Base-by-base conservation (phyloP, 2,113 vertebrate species). In the Turnix velox region DNA sequence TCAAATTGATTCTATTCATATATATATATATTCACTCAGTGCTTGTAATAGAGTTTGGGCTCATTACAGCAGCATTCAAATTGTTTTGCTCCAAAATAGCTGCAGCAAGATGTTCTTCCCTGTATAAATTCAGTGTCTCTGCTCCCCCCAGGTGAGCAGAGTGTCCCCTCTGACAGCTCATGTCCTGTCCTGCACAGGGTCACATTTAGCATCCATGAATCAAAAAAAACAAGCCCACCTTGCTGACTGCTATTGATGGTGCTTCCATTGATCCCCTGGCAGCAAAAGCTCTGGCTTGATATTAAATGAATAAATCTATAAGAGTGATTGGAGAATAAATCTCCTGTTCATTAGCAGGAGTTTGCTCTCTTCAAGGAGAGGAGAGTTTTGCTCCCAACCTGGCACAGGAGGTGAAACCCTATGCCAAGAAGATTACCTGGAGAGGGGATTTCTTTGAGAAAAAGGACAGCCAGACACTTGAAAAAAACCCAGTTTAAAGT, bases 1-100 rank as follows among this genome's bases (percentile, higher is more conserved):
- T 40, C 81, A 91, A 88, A 90, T 52, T 31, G 84, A 81, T 84
- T 87, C 88, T 28, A 31, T 75, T 73, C 92, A 87, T 61, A 84
- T 27, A 84, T 42, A 84, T 12, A 61, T 88, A 11, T 69, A 83
- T 89, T 43, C 71, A 82, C 92, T 61, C 72, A 62, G 43, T 87
- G 81, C 48, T 78, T 51, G 75, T 90, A 65, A 89, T 22, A 92
- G 55, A 72, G 63, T 77, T 63, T 30, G 46, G 66, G 7, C 84
- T 80, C n/a, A 5, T 80, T 83, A 73, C 7, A 25, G 81, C 48
- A 66, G 77, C 23, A 24, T 13, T 1, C 39, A 77, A 83, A 68
- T 57, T 39, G 55, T 62, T 87, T 79, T 23, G 71, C 63, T 79
- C 69, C 43, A 3, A 68, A 81, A 45, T 0, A 84, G 39, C 69